These are phyloP conservation scores for Aphidius colemani DNA, from an alignment of 2,888 invertebrate genomes.

Conservation along the genomic window DNA sequence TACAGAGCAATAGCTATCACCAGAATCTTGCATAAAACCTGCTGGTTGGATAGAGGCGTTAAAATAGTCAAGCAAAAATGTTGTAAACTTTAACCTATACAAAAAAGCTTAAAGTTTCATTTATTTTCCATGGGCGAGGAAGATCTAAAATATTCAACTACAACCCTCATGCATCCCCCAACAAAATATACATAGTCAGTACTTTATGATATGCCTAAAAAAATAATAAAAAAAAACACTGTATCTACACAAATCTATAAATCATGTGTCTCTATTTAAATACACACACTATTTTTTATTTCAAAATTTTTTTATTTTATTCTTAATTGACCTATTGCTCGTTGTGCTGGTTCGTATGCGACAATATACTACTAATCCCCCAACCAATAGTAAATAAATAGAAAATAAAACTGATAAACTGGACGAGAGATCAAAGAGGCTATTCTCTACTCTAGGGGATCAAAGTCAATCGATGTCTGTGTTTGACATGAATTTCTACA, in stretches of 20 bases:
- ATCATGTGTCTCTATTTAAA: not conserved
- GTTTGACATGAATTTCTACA: conserved; percentile 5
- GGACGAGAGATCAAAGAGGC: conserved; percentile 19
- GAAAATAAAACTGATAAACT: conserved; percentile 17
- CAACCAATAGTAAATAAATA: conserved; percentile 29
- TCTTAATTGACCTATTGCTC: conserved; percentile 12
- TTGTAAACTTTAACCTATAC: conserved; percentile 47
- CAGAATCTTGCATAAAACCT: not conserved
- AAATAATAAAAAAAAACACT: conserved; percentile 4
- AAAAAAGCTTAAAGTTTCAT: conserved; percentile 34
- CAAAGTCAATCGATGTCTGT: conserved; percentile 16
- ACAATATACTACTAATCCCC: conserved; percentile 31
- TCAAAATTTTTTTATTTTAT: conserved; percentile 27
- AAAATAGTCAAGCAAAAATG: conserved; percentile 23
- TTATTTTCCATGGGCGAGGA: conserved; percentile 43
- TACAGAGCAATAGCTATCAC: not conserved
- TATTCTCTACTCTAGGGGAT: conserved; percentile 9
- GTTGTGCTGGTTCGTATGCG: conserved; percentile 16
- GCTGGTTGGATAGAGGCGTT: conserved; percentile 6
- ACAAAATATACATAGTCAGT: conserved; percentile 9
- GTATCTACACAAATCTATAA: not conserved
- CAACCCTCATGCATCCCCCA: conserved; percentile 21
- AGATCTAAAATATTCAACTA: conserved; percentile 48
- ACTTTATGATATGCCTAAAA: conserved; percentile 7
- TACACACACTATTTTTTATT: conserved; percentile 14